These are phyloP conservation scores for Linyphia triangularis DNA, from an alignment of 2,888 invertebrate species.

Conservation along the genomic window DNA sequence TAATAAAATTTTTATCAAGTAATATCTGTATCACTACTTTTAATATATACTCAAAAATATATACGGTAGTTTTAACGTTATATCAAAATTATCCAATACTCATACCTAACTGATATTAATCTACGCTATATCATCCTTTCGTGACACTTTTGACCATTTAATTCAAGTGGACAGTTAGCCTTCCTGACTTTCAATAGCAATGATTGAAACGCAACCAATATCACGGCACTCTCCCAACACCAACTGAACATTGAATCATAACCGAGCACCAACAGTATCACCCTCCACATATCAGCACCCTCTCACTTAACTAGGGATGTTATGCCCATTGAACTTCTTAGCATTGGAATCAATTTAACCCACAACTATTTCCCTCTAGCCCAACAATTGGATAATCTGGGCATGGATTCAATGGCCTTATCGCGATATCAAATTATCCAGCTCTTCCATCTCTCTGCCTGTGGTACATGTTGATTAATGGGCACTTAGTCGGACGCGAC, in stretches of 20 bases:
- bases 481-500: slow-evolving; percentile 37
- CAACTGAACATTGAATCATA: not conserved
- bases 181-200: not conserved
- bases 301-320: not conserved
- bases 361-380: slow-evolving; percentile 17
- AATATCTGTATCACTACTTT: too few species aligned
- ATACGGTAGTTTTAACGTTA: too few species aligned
- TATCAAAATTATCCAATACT: too few species aligned
- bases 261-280: not conserved
- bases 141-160: too few species aligned
- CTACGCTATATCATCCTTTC: too few species aligned
- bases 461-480: slow-evolving; percentile 61
- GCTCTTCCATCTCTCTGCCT: slow-evolving; percentile 32
- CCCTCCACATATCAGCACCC: not conserved
- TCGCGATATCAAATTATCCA: slow-evolving; percentile 65
- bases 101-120: too few species aligned
- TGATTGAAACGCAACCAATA: not conserved
- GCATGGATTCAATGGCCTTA: slow-evolving; percentile 63
- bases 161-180: too few species aligned
- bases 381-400: slow-evolving; percentile 68
- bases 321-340: not conserved
- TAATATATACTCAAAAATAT: too few species aligned
- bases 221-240: not conserved
- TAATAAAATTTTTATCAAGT: too few species aligned
- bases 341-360: slow-evolving; percentile 36